Base-by-base conservation (phyloP, 2,113 vertebrate genomes). In the Rhinichthys klamathensis region DNA sequence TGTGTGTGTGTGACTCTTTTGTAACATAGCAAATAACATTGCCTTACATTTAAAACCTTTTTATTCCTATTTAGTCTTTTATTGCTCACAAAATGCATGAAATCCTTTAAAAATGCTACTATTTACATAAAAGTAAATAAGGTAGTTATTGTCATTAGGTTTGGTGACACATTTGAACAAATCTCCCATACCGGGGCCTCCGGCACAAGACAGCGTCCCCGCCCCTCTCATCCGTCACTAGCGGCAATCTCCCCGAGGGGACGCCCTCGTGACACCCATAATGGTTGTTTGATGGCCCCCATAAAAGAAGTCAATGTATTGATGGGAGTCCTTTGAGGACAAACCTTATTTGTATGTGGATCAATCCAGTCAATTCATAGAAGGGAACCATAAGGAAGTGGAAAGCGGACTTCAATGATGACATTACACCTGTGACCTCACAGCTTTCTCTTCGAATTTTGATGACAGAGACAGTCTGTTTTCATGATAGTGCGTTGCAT, bases 301-400 rank as follows among this genome's bases (percentile, higher is more conserved):
- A 97, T 97, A 97, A 97, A 96, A 96, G 94, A 93, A 96, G 97
- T 98, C 97, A 96, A 97, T 99, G 96, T 96, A 97, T 98, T 95
- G 97, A 98, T 89, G 93, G 89, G 76, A 92, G 91, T 92, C 94
- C 94, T 96, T 95, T 95, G 94, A 95, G 94, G 93, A 96, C 93
- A 88, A 90, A 88, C 92, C 93, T 94, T 92, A 96, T 94, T 96
- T 95, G 92, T 94, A 93, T 94, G 94, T 94, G 95, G 96, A 97
- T 94, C 95, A 96, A 96, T 96, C 96, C 91, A 90, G 93, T 95
- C 94, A 95, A 96, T 95, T 95, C 94, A 95, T 95, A 95, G 95
- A 92, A 91, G 90, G 88, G 82, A 86, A 83, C 86, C 83, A 89
- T 87, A 86, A 84, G 90, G 54, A 88, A 44, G 88, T 32, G 46